These are phyloP conservation scores for Rhyacophila evoluta DNA, from an alignment of 2,888 invertebrate genomes.

Conservation along the genomic window DNA sequence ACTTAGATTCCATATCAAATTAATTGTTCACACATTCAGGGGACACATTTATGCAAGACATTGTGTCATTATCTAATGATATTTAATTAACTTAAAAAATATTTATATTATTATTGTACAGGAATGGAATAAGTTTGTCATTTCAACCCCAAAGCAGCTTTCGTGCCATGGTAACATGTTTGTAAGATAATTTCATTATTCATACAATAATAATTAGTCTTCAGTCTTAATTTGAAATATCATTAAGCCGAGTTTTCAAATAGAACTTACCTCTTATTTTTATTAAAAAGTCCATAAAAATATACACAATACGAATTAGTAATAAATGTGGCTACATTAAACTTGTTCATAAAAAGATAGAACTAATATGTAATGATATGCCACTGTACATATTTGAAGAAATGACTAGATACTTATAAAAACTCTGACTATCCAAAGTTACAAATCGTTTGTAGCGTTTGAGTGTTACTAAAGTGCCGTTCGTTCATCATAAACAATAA, in stretches of 20 bases:
- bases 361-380: background rate
- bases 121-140: slow-evolving; percentile 23
- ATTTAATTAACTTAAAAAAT: background rate
- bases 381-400: background rate
- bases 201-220: slow-evolving; percentile 9
- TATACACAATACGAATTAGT: slow-evolving; percentile 12
- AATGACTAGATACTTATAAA: background rate
- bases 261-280: background rate
- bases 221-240: slow-evolving; percentile 23
- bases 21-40: background rate
- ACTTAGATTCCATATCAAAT: background rate
- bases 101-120: slow-evolving; percentile 10
- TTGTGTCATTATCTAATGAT: background rate
- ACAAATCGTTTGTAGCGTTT: background rate
- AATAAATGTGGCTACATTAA: background rate
- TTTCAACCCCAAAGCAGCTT: background rate
- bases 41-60: background rate
- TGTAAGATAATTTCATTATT: background rate
- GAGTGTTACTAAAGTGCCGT: slow-evolving; percentile 73
- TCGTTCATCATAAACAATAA: slow-evolving; percentile 85
- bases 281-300: slow-evolving; percentile 20
- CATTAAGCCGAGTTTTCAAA: slow-evolving; percentile 2
- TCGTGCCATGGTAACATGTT: background rate
- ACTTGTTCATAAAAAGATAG: background rate
- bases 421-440: background rate